phyloP scores from a whole-genome alignment of 2,797 vertebrate species.

The Thripadectes ignobilis region DNA sequence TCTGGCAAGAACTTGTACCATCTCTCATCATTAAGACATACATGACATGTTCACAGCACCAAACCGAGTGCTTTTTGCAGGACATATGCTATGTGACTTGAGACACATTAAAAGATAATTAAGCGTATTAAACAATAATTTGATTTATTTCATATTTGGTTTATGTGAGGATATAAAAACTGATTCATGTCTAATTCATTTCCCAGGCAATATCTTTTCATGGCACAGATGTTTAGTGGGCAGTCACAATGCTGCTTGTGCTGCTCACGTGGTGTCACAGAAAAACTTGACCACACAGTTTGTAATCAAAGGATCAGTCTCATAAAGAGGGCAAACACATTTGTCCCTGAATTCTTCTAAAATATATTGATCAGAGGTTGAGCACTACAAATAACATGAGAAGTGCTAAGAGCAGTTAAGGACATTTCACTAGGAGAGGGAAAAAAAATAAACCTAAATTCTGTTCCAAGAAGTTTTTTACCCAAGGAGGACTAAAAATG shows the following conservation, averaged over 20 bases:
- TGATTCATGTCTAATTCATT: conserved; percentile 29
- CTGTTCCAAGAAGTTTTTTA: neutral
- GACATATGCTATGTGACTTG: conserved; percentile 50
- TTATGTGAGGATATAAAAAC: conserved; percentile 36
- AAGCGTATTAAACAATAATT: conserved; percentile 63
- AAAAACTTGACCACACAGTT: neutral
- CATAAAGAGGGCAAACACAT: neutral
- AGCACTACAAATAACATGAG: neutral
- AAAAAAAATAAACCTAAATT: neutral
- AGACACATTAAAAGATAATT: conserved; percentile 43
- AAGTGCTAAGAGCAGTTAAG: neutral
- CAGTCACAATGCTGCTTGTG: neutral
- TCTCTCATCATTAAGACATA: conserved; percentile 60
- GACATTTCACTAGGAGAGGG: neutral
- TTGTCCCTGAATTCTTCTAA: neutral
- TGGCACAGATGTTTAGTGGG: conserved; percentile 21
- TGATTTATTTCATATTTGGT: conserved; percentile 64
- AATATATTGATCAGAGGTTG: neutral
- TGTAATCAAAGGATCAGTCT: neutral
- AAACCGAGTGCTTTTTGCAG: conserved; percentile 16
- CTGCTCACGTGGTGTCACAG: neutral
- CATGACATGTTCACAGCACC: conserved; percentile 48
- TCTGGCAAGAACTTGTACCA: conserved; percentile 12
- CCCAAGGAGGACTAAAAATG: neutral
- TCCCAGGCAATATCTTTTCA: conserved; percentile 14